Evolutionary conservation across 2,113 vertebrate genomes (phyloP).

Genomic region (Carassius carassius): DNA sequence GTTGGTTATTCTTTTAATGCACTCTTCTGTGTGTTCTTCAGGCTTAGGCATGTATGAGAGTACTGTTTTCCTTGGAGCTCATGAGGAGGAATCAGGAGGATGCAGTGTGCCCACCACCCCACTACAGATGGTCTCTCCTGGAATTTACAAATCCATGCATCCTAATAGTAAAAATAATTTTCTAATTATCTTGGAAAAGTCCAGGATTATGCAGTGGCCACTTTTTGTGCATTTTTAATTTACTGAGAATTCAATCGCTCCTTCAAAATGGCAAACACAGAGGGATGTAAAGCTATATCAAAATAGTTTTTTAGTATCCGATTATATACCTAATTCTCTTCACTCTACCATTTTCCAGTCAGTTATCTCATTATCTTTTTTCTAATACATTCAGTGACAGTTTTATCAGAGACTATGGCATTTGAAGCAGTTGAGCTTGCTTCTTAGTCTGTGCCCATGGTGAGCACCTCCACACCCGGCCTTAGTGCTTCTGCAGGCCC

Average conservation of each 20-base stretch:
- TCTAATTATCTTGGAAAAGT: neutral
- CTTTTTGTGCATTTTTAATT: neutral
- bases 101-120: slow-evolving; percentile 91
- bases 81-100: slow-evolving; percentile 91
- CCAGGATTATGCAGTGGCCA: neutral
- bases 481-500: too few species aligned
- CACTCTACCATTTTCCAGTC: neutral
- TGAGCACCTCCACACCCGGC: too few species aligned
- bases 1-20: neutral
- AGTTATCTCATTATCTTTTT: neutral
- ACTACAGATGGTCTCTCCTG: slow-evolving; percentile 82
- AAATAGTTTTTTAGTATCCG: neutral
- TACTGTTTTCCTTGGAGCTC: slow-evolving; percentile 82
- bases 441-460: too few species aligned
- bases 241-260: neutral
- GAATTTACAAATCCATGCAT: slow-evolving; percentile 61
- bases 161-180: too few species aligned
- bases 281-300: neutral
- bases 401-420: too few species aligned
- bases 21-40: slow-evolving; percentile 62
- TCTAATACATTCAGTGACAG: too few species aligned
- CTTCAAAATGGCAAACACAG: neutral
- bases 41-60: slow-evolving; percentile 93
- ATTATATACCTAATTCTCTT: neutral
- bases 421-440: too few species aligned